phyloP scores from a whole-genome alignment of 2,113 vertebrate genomes.

The Ciconia stormi region DNA sequence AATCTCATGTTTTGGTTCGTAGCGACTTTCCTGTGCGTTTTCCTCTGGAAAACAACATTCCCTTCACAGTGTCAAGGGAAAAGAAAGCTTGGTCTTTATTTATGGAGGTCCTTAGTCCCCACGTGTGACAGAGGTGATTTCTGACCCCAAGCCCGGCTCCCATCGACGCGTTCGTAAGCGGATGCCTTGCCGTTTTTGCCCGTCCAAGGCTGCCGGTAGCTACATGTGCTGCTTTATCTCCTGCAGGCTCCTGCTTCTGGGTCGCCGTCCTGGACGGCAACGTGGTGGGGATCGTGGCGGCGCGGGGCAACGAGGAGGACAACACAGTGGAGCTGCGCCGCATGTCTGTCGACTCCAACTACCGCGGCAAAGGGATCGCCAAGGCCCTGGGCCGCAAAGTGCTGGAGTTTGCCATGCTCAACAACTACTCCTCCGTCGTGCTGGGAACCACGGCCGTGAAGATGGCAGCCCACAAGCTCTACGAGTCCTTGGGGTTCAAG shows the following conservation, averaged over 20 bases:
- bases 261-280: slow-evolving; percentile 92
- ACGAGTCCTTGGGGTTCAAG: slow-evolving; percentile 97
- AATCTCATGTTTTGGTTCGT: background rate
- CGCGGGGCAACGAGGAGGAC: slow-evolving; percentile 89
- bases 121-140: rapidly evolving
- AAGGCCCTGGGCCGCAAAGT: slow-evolving; percentile 95
- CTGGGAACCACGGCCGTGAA: slow-evolving; percentile 97
- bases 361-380: slow-evolving; percentile 95
- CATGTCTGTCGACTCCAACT: slow-evolving; percentile 97
- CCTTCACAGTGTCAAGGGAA: background rate
- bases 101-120: background rate
- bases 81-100: background rate
- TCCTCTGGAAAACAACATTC: background rate
- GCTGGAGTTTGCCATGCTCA: slow-evolving; percentile 92
- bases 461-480: slow-evolving; percentile 96
- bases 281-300: slow-evolving; percentile 95
- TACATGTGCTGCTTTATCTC: background rate
- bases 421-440: slow-evolving; percentile 93
- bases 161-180: rapidly evolving
- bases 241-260: slow-evolving; percentile 95
- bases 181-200: background rate
- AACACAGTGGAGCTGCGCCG: slow-evolving; percentile 93
- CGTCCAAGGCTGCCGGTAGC: rapidly evolving
- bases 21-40: background rate
- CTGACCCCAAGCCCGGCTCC: background rate